A percentile compares a stretch with the other conserved stretches of the same genome.
Conservation (phyloP, 1,140 invertebrate species). For the Tetramorium parvispinum region DNA sequence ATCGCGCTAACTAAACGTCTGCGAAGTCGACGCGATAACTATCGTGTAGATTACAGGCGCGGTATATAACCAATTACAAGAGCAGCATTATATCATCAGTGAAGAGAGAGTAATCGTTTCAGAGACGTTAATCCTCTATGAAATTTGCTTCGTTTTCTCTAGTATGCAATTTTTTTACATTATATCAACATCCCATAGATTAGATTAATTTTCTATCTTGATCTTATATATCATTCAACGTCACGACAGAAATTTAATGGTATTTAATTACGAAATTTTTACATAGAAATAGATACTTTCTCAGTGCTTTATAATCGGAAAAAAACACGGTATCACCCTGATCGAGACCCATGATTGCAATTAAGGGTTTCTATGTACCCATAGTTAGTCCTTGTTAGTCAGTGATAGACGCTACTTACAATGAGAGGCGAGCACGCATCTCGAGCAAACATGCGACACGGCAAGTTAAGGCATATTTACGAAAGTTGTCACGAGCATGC, state of each 20-base stretch:
- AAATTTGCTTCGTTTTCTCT: background rate
- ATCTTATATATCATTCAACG: background rate
- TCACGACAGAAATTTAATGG: background rate
- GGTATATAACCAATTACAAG: background rate
- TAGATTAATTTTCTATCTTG: background rate
- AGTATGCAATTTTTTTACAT: background rate
- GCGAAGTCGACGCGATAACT: constrained; percentile 30
- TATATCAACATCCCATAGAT: background rate
- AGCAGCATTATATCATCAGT: background rate
- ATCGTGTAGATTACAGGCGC: constrained; percentile 20
- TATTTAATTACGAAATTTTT: background rate
- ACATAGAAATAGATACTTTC: background rate
- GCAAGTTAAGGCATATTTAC: constrained; percentile 69
- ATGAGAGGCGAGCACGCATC: constrained; percentile 80
- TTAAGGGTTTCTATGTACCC: constrained; percentile 16
- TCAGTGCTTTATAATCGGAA: background rate
- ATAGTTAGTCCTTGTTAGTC: constrained; percentile 82
- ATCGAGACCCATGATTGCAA: constrained; percentile 15
- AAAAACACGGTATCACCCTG: constrained; percentile 27
- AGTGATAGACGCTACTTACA: constrained; percentile 82
- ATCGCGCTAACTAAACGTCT: constrained; percentile 40
- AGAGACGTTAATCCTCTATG: background rate
- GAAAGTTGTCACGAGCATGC: constrained; percentile 64
- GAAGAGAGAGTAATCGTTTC: background rate
- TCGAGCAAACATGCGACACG: constrained; percentile 79